Base-by-base conservation (phyloP, 2,113 vertebrate genomes). In the Antennarius striatus region DNA sequence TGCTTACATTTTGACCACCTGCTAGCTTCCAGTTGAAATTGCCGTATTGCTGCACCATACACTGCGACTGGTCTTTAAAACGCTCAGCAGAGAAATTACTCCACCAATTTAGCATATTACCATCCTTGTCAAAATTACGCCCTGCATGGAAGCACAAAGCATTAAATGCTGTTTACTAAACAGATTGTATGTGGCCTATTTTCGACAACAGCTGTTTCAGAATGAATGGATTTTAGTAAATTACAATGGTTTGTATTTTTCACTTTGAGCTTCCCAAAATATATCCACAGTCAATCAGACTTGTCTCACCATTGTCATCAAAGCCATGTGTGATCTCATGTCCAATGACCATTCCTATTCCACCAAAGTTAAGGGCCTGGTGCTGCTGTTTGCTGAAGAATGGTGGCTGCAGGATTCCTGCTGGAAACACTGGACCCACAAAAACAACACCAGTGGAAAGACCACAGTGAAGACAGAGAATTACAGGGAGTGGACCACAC, bases 51-150 rank as follows among this genome's bases (percentile, higher is more conserved):
- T 94, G 88, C 53, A 97, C 90, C 96, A 99, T 96, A 87, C 98
- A 99, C 43, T 93, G 92, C 0, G 98, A 96, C 82, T 96, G 95
- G 32, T 96, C 91, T 80, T 92, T 95, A 85, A 99, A 99, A 73
- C 94, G 94, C 75, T 91, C 92, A 0, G 95, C 94, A 0, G 96
- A 99, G 91, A 93, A 97, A 83, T 97, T 96, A 77, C 95, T 99
- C 96, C 98, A 99, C 98, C 98, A 99, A 79, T 99, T 96, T 52
- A 95, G 81, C 96, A 99, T 96, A 70, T 99, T 99, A 15, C 98
- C 96, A 0, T 98, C 92, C 78, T 96, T 95, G 88, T 99, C 97
- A 29, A 96, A 99, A 87, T 98, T 99, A 36, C 96, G 92, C 3
- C 98, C 98, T 99, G 88, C n/a, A 53, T n/a, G 28, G 60, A 43